phyloP scores from a whole-genome alignment of 2,888 invertebrate genomes.

The Thereva unica region DNA sequence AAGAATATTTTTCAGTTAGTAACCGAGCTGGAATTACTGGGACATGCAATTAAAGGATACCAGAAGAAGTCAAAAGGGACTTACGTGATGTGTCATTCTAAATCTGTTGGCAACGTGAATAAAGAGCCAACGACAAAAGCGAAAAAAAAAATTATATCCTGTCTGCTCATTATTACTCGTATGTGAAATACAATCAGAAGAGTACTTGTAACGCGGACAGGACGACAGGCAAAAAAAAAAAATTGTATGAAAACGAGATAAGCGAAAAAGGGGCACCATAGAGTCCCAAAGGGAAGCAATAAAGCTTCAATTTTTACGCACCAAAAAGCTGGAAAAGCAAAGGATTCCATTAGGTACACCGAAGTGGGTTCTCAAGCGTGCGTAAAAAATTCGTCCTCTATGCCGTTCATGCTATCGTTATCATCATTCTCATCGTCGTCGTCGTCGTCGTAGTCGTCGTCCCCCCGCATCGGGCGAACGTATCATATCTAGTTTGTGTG shows the following conservation, averaged over 20 bases:
- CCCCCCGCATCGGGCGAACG: background rate
- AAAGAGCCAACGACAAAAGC: too few species aligned
- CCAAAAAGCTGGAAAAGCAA: constrained; percentile 34
- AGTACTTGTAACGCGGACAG: constrained; percentile 16
- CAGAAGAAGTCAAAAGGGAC: too few species aligned
- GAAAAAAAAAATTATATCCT: background rate
- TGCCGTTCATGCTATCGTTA: too few species aligned
- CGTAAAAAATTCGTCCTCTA: constrained; percentile 23
- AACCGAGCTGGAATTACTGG: too few species aligned
- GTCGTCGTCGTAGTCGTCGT: constrained; percentile 12
- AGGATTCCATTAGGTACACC: constrained; percentile 35
- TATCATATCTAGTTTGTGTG: constrained; percentile 24
- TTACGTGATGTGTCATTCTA: too few species aligned
- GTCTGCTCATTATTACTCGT: constrained; percentile 26
- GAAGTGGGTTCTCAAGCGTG: constrained; percentile 31
- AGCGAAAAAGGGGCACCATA: constrained; percentile 5
- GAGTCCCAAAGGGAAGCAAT: constrained; percentile 25
- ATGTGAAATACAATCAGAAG: constrained; percentile 29
- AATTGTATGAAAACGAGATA: constrained; percentile 17
- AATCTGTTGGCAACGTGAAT: too few species aligned
- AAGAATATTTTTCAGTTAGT: too few species aligned
- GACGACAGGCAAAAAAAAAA: constrained; percentile 5
- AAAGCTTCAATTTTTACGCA: constrained; percentile 35
- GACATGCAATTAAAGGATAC: too few species aligned
- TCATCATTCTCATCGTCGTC: background rate